A percentile compares a stretch with the other conserved stretches of the same genome.
Conservation (phyloP, 2,888 invertebrate species). For the Luperina nickerlii region DNA sequence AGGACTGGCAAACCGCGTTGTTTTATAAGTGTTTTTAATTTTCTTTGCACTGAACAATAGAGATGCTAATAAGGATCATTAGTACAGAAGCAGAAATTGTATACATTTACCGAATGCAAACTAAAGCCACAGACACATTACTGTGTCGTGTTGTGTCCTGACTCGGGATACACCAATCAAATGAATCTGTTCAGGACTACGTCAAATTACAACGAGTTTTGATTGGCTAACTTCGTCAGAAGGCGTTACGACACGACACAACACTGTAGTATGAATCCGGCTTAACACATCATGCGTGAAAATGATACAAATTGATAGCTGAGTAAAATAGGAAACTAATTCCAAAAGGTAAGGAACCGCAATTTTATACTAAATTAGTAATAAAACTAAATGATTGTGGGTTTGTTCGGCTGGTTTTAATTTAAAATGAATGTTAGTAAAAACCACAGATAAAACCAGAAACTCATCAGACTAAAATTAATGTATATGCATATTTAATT, state of each 20-base stretch:
- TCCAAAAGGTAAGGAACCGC: background rate
- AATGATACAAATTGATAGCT: background rate
- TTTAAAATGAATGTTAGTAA: constrained; percentile 5
- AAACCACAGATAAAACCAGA: constrained; percentile 9
- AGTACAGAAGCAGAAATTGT: background rate
- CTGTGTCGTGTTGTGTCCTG: too few species aligned
- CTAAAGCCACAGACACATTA: too few species aligned
- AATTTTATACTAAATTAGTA: constrained; percentile 6
- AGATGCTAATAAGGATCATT: background rate
- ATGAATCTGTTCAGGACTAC: too few species aligned
- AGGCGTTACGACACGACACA: too few species aligned
- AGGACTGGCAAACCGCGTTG: background rate
- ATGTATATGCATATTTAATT: background rate
- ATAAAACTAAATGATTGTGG: constrained; percentile 2
- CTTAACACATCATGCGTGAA: background rate
- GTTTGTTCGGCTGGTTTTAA: background rate
- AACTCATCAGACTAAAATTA: background rate
- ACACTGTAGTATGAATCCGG: too few species aligned
- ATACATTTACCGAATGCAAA: background rate
- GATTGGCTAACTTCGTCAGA: too few species aligned
- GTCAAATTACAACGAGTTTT: too few species aligned
- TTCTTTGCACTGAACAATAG: background rate
- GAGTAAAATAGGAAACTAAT: constrained; percentile 4
- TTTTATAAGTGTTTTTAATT: background rate
- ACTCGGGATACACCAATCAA: too few species aligned